These are phyloP conservation scores for Pseudopodoces humilis DNA, from an alignment of 2,113 vertebrate species.

Conservation along the genomic window DNA sequence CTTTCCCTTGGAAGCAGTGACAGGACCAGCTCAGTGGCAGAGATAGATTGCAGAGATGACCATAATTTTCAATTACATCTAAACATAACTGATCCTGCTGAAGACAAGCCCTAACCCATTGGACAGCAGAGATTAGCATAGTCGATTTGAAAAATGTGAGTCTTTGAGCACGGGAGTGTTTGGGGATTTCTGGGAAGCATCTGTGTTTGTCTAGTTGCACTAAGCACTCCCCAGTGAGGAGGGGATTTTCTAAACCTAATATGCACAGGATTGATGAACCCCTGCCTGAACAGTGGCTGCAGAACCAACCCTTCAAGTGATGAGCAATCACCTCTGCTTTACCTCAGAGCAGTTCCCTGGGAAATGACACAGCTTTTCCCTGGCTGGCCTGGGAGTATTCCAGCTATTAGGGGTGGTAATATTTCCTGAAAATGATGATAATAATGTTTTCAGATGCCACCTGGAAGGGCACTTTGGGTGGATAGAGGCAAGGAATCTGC, in stretches of 20 bases:
- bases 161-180: neutral
- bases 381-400: neutral
- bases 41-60: neutral
- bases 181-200: slow-evolving; percentile 30
- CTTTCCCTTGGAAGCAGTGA: neutral
- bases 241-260: neutral
- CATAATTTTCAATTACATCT: neutral
- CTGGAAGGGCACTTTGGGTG: neutral
- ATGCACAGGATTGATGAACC: slow-evolving; percentile 36
- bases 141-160: slow-evolving; percentile 12
- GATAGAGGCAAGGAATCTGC: neutral
- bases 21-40: neutral
- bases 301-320: neutral
- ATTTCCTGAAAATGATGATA: neutral
- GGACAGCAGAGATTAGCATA: neutral
- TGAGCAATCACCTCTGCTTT: neutral
- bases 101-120: neutral
- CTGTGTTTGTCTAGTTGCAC: slow-evolving; percentile 40
- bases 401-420: neutral
- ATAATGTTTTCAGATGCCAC: neutral
- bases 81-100: neutral
- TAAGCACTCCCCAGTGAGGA: slow-evolving; percentile 13
- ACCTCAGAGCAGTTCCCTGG: neutral
- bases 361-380: neutral
- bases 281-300: neutral